These are phyloP conservation scores for Axinella damicornis DNA, from an alignment of 37 sponge, comb jelly and placozoan genomes.

Conservation along the genomic window DNA sequence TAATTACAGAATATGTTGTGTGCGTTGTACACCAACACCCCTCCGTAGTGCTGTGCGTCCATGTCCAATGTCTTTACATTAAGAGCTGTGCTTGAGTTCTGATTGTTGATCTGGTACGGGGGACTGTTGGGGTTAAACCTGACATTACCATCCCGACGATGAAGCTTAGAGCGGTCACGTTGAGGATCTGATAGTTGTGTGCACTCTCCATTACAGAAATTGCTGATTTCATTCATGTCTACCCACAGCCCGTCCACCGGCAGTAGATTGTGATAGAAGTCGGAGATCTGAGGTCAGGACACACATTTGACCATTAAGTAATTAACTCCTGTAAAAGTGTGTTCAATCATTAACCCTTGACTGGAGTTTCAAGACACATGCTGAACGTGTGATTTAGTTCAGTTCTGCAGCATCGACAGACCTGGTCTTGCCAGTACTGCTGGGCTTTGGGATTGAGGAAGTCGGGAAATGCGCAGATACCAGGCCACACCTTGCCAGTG, in stretches of 20 bases:
- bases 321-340: no score
- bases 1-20: conserved; percentile 88
- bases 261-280: conserved; percentile 50
- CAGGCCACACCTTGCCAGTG: conserved; percentile 82
- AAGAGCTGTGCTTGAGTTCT: conserved; percentile 46
- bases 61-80: conserved; percentile 86
- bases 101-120: conserved; percentile 74
- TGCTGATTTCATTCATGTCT: conserved; percentile 98
- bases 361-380: no score
- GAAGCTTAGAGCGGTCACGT: no score
- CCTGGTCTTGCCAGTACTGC: conserved; percentile 82
- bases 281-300: conserved; percentile 51
- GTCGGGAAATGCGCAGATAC: conserved; percentile 84
- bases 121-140: conserved; percentile 80
- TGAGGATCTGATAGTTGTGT: no score
- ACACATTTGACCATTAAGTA: no score
- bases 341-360: no score
- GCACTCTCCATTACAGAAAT: conserved; percentile 94
- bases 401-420: conserved; percentile 9
- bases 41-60: conserved; percentile 77
- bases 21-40: conserved; percentile 79
- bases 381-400: no score
- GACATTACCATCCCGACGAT: background rate
- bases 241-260: conserved; percentile 96
- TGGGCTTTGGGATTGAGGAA: conserved; percentile 73